Evolutionary conservation across 2,888 invertebrate genomes (phyloP), one percentile per base, ranked within the genome.

Genomic region (Lasioglossum pauxillum): DNA sequence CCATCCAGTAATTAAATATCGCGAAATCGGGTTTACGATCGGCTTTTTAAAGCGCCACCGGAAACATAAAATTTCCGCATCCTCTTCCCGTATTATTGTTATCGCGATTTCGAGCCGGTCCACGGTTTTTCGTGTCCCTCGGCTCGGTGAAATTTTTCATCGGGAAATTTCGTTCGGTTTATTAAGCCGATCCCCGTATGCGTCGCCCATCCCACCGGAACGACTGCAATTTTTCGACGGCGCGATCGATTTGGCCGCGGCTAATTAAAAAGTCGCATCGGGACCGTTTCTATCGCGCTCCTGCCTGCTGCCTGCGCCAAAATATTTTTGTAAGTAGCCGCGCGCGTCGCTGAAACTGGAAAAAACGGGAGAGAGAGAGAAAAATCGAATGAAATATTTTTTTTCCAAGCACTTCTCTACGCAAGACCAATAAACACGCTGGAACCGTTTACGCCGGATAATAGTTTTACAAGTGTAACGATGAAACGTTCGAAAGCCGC

Each of bases 301-400:
- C 44, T 53, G 53, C 23, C 38, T 44, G 12, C 12, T 75, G 44
- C 64, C 82, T 49, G 64, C 57, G 41, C 73, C 38, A 38, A 67
- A 60, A 79, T 85, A 82, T 86, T 89, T 83, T 87, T 80, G 77
- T 71, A 75, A 73, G 38, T 71, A 83, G 31, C 41, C 57, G 41
- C 38, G 53, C n/a, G 73, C 23, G 16, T 57, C 57, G 80, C 49
- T 64, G 16, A 12, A 31, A 64, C 64, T 46, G 38, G 19, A 31
- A 57, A 73, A 75, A 46, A 49, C 44, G 69, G 38, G 69, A 1
- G 38, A 69, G 67, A 67, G n/a, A 46, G 38, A 41, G 53, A 71
- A 64, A 82, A 83, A 71, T 82, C 75, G 85, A 89, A 80, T 72
- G 86, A 83, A 84, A 90, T 90, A 89, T 88, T 89, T 83, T 84